Evolutionary conservation across 2,888 invertebrate species (phyloP).

Genomic region (Eupithecia subfuscata): DNA sequence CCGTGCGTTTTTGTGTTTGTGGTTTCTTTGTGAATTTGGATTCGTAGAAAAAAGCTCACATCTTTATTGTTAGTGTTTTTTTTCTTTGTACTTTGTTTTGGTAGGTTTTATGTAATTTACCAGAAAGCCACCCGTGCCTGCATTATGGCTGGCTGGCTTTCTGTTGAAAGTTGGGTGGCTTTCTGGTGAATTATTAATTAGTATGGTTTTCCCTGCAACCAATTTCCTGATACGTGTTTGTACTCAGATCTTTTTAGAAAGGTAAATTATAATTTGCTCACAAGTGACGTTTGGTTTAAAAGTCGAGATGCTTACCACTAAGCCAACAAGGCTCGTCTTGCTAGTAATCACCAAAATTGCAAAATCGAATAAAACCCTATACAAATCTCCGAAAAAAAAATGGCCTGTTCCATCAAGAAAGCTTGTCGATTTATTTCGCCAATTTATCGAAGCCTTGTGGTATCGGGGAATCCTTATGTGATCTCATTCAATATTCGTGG

Average conservation of each 20-base stretch:
- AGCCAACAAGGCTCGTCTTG: neutral
- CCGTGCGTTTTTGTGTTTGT: conserved; percentile 17
- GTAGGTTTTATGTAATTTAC: neutral
- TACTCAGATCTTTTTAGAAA: neutral
- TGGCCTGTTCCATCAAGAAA: conserved; percentile 17
- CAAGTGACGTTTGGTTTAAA: neutral
- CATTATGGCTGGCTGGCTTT: no score
- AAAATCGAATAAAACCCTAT: neutral
- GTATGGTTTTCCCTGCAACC: neutral
- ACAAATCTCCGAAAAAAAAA: neutral
- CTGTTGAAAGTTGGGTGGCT: no score
- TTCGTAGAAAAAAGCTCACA: conserved; percentile 5
- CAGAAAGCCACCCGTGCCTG: neutral
- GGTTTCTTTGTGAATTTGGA: conserved; percentile 14
- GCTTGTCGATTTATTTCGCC: conserved; percentile 22
- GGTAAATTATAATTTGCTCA: neutral
- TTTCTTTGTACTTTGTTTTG: neutral
- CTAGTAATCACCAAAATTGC: neutral
- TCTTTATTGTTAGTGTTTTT: conserved; percentile 5
- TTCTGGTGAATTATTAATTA: no score
- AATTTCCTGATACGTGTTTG: neutral
- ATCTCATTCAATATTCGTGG: conserved; percentile 14
- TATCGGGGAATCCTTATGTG: conserved; percentile 20
- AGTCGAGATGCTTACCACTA: neutral
- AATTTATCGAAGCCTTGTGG: conserved; percentile 29